A percentile compares a stretch with the other conserved stretches of the same genome.
phyloP scores from a whole-genome alignment of 2,888 invertebrate genomes.

The Troides aeacus region DNA sequence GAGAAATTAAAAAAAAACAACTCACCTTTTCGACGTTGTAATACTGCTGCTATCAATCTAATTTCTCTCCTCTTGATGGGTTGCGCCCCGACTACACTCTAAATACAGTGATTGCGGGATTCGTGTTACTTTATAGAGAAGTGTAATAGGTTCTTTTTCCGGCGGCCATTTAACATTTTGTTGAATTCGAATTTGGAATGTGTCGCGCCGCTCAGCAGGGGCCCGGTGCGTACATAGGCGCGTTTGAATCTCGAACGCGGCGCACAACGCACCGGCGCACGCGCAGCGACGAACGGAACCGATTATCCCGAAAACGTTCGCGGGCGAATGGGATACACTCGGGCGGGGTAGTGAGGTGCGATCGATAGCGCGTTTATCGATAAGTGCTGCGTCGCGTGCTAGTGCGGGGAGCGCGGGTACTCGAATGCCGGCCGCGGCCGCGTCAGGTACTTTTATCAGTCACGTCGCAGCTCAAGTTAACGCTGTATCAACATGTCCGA shows the following conservation, averaged over 20 bases:
- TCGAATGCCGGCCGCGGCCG: conserved; percentile 6
- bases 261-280: not conserved
- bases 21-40: not conserved
- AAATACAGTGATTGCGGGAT: not conserved
- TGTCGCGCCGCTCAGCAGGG: conserved; percentile 4
- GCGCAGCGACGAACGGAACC: not conserved
- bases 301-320: not conserved
- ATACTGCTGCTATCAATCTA: not conserved
- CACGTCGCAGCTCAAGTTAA: conserved; percentile 15
- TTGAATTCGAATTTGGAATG: conserved; percentile 7
- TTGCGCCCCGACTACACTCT: not conserved
- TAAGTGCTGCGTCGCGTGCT: conserved; percentile 14
- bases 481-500: conserved; percentile 19
- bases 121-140: conserved; percentile 21
- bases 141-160: conserved; percentile 24
- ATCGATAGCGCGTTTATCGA: conserved; percentile 6
- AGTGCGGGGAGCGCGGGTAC: conserved; percentile 5
- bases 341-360: conserved; percentile 17
- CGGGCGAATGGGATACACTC: conserved; percentile 3
- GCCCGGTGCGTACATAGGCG: not conserved
- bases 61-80: not conserved
- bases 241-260: conserved; percentile 1
- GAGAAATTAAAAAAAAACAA: not conserved
- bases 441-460: conserved; percentile 22
- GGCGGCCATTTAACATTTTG: conserved; percentile 27